Evolutionary conservation across 1,140 invertebrate species (phyloP), one percentile per base, ranked within the genome.

Genomic region (Hypsibius dujardini): DNA sequence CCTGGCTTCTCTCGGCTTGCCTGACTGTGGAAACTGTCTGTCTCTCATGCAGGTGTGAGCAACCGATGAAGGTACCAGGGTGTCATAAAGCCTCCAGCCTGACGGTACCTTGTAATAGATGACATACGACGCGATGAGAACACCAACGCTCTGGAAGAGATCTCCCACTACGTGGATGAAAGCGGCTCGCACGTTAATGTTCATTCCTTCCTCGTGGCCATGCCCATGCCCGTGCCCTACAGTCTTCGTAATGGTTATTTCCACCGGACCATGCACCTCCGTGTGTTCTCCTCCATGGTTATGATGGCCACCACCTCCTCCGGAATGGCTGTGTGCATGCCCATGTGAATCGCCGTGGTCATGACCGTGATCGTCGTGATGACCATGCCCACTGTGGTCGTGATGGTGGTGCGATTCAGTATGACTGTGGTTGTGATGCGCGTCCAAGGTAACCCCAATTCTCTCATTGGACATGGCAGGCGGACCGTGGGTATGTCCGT

Each of bases 91-190:
- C 28, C 28, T 28, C 28, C 28, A 72, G 42, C 59, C 15, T 14
- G n/a, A 47, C 70, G 73, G 72, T 82, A 92, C 90, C 83, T 88
- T 86, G 76, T 88, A 91, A 79, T 92, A 95, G 74, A 98, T 97
- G 12, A 96, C 84, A 59, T 95, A 78, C 14, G 95, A 92, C 0
- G 95, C 95, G 3, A 95, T 80, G 72, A 98, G 86, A 0, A 98
- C 95, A 0, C 95, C 95, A 72, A 93, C 82, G 79, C 92, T 95
- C 82, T 98, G 95, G 71, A 98, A 85, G 76, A 98, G 91, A 82
- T 98, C 95, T 0, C 95, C 95, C 59, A 98, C 78, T 42, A 98
- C 94, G 79, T 98, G 95, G 73, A 98, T 95, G 78, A 93, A 92
- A n/a, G 95, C 95, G 1, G 95, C 95, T 73, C 92, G 82, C 3